Conservation (phyloP, 2,797 vertebrate genomes). For the Tragopan temminckii region DNA sequence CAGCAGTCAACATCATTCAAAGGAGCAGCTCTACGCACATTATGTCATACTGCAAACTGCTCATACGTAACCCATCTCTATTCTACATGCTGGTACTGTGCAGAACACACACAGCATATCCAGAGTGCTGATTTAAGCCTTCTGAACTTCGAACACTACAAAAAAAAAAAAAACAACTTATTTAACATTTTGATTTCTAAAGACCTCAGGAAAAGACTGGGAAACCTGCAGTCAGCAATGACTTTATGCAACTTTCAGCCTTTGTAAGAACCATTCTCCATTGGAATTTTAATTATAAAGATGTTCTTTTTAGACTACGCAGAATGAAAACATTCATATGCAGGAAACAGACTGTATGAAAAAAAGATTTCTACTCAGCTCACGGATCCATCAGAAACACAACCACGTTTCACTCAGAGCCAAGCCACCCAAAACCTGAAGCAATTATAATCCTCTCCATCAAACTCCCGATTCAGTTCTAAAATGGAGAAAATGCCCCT, state of each 20-base stretch:
- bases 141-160: neutral
- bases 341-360: neutral
- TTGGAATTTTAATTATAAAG: conserved; percentile 8
- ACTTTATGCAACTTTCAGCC: neutral
- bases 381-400: neutral
- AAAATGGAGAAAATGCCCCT: neutral
- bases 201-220: neutral
- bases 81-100: neutral
- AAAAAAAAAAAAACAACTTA: neutral
- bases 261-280: neutral
- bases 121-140: neutral
- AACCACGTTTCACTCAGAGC: neutral
- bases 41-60: rapidly evolving
- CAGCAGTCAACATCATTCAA: neutral
- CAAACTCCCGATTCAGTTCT: neutral
- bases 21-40: rapidly evolving
- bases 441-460: neutral
- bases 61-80: neutral
- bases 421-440: neutral
- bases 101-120: neutral
- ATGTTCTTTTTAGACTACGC: neutral
- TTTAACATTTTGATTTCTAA: neutral
- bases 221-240: neutral
- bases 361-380: neutral
- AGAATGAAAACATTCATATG: neutral